phyloP scores from a whole-genome alignment of 2,113 vertebrate species.

The Forbesichthys papilliferus region DNA sequence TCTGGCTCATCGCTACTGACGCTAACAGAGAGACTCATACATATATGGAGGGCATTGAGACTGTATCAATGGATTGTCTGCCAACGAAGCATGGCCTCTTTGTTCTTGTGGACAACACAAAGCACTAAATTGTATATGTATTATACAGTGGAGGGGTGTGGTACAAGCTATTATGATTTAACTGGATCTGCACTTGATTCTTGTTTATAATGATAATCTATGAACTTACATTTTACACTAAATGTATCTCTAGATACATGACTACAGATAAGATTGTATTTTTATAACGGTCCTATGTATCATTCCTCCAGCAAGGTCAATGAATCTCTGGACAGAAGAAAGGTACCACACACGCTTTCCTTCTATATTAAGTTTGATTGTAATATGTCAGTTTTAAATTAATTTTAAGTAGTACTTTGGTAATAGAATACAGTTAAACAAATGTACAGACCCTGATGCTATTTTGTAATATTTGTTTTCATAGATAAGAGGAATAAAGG shows the following conservation, averaged over 20 bases:
- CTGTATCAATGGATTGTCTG: no score
- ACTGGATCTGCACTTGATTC: conserved; percentile 33
- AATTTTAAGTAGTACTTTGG: conserved; percentile 14
- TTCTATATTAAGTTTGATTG: conserved; percentile 29
- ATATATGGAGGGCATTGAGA: not conserved
- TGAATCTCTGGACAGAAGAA: conserved; percentile 17
- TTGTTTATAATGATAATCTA: conserved; percentile 30
- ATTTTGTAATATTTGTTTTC: conserved; percentile 55
- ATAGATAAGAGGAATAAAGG: conserved; percentile 57
- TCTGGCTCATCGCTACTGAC: not conserved
- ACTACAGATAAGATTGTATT: conserved; percentile 51
- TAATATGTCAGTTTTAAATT: not conserved
- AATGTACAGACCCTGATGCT: conserved; percentile 33
- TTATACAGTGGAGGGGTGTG: conserved; percentile 9
- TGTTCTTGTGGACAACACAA: conserved; percentile 31
- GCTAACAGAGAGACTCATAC: conserved; percentile 12
- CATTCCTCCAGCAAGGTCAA: conserved; percentile 23
- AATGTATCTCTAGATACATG: conserved; percentile 63
- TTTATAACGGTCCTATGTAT: conserved; percentile 24
- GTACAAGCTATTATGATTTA: not conserved
- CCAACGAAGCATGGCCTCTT: conserved; percentile 3
- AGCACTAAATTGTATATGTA: conserved; percentile 50
- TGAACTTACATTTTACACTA: conserved; percentile 28
- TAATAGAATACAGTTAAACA: conserved; percentile 51
- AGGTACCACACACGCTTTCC: conserved; percentile 42